Evolutionary conservation across 2,797 vertebrate genomes (phyloP).

Genomic region (Phoeniculus purpureus): DNA sequence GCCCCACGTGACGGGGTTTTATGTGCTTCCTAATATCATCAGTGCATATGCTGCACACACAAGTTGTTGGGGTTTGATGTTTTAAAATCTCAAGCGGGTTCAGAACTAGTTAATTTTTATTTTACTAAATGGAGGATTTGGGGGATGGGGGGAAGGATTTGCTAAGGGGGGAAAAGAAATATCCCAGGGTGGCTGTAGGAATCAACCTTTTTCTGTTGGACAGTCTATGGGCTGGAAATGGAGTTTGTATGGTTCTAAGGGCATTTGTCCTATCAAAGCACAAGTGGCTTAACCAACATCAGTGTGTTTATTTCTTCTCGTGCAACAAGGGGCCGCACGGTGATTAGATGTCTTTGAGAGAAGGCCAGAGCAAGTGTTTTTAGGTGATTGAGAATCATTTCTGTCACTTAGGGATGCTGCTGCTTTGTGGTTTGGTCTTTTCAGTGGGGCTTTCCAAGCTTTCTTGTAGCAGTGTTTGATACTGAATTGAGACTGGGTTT

Average conservation of each 20-base stretch:
- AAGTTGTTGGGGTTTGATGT: not conserved
- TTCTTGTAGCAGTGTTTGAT: constrained; percentile 1
- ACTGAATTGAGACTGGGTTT: constrained; percentile 50
- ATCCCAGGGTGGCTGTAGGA: not conserved
- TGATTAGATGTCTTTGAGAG: not conserved
- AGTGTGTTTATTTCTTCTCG: not conserved
- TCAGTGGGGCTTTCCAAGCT: not conserved
- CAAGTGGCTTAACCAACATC: not conserved
- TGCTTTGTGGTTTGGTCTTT: not conserved
- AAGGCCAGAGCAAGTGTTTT: not conserved
- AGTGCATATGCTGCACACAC: not conserved
- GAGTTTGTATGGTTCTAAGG: not conserved
- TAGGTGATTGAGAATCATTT: not conserved
- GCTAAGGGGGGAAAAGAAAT: not conserved
- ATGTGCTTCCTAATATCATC: not conserved
- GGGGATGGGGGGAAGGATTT: not conserved
- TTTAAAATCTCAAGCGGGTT: not conserved
- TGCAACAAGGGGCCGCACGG: not conserved
- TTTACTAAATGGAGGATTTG: not conserved
- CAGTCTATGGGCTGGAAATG: not conserved
- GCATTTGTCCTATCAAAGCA: not conserved
- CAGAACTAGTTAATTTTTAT: not conserved
- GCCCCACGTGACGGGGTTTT: not conserved
- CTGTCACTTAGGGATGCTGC: constrained; percentile 1
- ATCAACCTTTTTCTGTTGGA: not conserved